Conservation (phyloP, 2,888 invertebrate genomes). For the Willowsia nigromaculata region DNA sequence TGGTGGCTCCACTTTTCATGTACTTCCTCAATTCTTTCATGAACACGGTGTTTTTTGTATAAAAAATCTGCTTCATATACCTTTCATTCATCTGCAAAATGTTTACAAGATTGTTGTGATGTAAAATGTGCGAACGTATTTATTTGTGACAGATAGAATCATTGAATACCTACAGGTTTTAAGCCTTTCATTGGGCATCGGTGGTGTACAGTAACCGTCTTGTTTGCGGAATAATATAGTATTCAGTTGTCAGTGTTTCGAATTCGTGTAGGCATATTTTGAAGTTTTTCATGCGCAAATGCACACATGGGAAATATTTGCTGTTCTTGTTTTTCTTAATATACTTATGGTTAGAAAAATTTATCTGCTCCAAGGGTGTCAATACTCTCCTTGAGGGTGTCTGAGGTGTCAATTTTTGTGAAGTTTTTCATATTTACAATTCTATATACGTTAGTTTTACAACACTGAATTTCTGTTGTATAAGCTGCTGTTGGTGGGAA, state of each 20-base stretch:
- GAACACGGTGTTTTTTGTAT: not conserved
- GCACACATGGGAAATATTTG: conserved; percentile 44
- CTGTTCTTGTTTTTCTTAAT: not conserved
- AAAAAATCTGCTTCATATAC: not conserved
- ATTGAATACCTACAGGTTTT: not conserved
- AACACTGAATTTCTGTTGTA: not conserved
- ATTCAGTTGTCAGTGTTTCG: not conserved
- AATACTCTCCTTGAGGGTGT: not conserved
- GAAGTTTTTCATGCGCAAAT: conserved; percentile 36
- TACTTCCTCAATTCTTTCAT: not conserved
- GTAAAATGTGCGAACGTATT: not conserved
- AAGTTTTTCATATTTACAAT: not conserved
- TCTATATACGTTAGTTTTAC: not conserved
- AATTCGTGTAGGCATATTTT: not conserved
- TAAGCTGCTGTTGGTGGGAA: not conserved
- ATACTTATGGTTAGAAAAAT: too few species aligned
- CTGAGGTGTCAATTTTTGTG: not conserved
- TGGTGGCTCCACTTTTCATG: not conserved
- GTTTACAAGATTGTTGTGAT: not conserved
- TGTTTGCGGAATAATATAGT: not conserved
- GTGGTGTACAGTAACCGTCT: not conserved
- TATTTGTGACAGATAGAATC: not conserved
- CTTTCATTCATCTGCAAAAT: conserved; percentile 21
- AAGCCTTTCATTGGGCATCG: not conserved
- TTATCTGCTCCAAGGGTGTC: not conserved